Evolutionary conservation across 2,797 vertebrate genomes (phyloP).

Genomic region (Phylloscopus collybita): DNA sequence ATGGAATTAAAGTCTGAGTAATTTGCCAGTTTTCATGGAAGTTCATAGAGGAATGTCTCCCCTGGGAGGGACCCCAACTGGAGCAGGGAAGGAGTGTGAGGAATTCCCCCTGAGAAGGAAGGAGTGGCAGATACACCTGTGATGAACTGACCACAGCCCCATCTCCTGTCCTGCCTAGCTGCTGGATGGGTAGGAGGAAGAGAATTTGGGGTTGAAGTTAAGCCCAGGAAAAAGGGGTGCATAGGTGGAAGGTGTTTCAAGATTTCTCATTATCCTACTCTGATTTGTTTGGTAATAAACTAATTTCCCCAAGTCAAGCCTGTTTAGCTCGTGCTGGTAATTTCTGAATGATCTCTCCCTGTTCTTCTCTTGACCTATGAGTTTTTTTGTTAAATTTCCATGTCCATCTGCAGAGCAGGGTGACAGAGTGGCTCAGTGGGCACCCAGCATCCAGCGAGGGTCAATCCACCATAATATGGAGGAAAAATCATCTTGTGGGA

Average conservation of each 20-base stretch:
- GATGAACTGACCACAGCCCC: neutral
- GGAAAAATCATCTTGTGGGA: neutral
- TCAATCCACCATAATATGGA: neutral
- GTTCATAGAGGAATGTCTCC: neutral
- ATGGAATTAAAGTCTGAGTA: neutral
- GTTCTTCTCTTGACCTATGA: neutral
- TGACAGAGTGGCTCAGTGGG: neutral
- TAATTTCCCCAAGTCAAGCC: neutral
- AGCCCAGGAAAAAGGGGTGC: neutral
- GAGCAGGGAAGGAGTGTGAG: neutral
- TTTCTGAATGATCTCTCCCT: neutral
- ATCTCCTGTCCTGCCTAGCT: neutral
- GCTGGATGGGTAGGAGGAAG: accelerated
- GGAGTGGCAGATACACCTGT: neutral
- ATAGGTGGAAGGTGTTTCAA: neutral
- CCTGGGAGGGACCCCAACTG: neutral
- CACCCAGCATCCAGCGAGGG: neutral
- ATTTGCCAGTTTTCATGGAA: neutral
- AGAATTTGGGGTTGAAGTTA: neutral
- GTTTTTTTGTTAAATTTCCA: neutral
- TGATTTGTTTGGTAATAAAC: neutral
- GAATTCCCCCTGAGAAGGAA: neutral
- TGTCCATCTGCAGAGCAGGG: accelerated
- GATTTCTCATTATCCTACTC: neutral
- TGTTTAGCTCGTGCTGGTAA: neutral